Evolutionary conservation across 2,113 vertebrate genomes (phyloP), one percentile per base, ranked within the genome.

Genomic region (Gobio gobio): DNA sequence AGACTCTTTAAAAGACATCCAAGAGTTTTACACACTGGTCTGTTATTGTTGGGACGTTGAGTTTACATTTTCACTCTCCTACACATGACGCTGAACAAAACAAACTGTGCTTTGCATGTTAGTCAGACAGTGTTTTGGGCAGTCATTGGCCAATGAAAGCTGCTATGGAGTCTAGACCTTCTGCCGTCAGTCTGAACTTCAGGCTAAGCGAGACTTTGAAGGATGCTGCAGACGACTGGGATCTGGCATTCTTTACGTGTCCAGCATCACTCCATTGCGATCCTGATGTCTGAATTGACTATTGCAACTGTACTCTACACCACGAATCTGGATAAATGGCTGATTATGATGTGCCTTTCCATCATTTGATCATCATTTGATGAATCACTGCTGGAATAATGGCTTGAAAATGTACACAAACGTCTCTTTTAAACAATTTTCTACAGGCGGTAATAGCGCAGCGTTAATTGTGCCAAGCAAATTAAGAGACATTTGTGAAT

Each of bases 391-490:
- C n/a, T 49, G 5, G n/a, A 43, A 26, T 47, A 12, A 47, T n/a
- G 12, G 5, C 70, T 74, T 16, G 22, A n/a, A 45, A 43, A 72
- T 45, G 2, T 74, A 74, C 70, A 49, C 70, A 74, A 74, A 73
- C 1, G 13, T 14, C 12, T 74, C 5, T 26, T 74, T 74, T 74
- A 73, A 73, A 6, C n/a, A 24, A 73, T 24, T 24, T 73, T 14
- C 70, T 5, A 47, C 70, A 47, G 5, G 22, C n/a, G 2, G n/a
- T 8, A 73, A 47, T 47, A 45, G 8, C 1, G 4, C 40, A 47
- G 70, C 13, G 70, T 73, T 8, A 74, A 16, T 74, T 74, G 43
- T 74, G 22, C 72, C 72, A 45, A 3, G 72, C 12, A 74, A 74
- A 49, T 74, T 47, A 26, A 26, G 43, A 74, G 72, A 63, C n/a